Percentiles rank a stretch among this genome's conserved stretches.
These are phyloP conservation scores for Cryptocephalus primarius DNA, from an alignment of 2,888 invertebrate species.

Conservation along the genomic window DNA sequence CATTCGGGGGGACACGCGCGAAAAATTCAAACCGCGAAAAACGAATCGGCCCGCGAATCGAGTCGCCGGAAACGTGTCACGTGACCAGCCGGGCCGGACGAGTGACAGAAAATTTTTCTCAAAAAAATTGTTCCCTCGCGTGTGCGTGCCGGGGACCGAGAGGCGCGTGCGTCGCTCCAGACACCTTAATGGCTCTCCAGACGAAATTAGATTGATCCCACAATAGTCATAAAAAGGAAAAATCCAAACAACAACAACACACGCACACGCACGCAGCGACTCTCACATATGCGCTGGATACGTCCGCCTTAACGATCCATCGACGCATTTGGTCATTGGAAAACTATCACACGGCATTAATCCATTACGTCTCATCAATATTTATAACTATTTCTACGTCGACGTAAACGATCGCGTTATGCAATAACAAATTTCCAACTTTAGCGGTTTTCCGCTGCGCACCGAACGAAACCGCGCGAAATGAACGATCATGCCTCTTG, in stretches of 20 bases:
- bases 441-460: no score
- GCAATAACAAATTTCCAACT: no score
- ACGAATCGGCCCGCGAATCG: slow-evolving; percentile 7
- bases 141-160: slow-evolving; percentile 6
- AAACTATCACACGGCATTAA: no score
- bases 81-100: neutral
- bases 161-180: neutral
- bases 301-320: no score
- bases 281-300: no score
- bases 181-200: slow-evolving; percentile 1
- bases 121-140: slow-evolving; percentile 4
- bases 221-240: slow-evolving; percentile 17
- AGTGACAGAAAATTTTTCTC: slow-evolving; percentile 16
- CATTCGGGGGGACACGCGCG: slow-evolving; percentile 39
- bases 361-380: no score
- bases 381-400: no score
- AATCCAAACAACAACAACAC: neutral
- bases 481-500: no score
- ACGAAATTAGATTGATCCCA: slow-evolving; percentile 27
- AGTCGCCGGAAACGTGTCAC: slow-evolving; percentile 1
- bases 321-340: no score
- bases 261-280: no score
- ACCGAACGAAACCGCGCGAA: no score
- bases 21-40: slow-evolving; percentile 15
- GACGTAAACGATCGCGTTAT: no score